Percentiles rank a stretch among this genome's conserved stretches.
Conservation (phyloP, 1,140 invertebrate genomes). For the Tetragonula clypearis region DNA sequence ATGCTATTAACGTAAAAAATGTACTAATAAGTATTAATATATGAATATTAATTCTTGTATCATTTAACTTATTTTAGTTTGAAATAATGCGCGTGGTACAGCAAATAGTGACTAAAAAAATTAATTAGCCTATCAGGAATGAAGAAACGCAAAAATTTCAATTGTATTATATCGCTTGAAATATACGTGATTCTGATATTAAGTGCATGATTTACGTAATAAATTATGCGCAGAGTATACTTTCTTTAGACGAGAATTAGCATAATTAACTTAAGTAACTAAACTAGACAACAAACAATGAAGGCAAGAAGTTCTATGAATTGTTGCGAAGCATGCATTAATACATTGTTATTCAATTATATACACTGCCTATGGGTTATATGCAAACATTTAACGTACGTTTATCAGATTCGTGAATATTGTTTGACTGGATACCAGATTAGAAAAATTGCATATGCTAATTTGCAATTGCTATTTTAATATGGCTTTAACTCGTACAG, state of each 20-base stretch:
- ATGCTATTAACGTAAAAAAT: no score
- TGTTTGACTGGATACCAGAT: not conserved
- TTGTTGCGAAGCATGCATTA: not conserved
- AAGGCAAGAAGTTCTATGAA: not conserved
- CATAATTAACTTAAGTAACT: not conserved
- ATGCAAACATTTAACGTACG: not conserved
- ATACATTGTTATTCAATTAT: constrained; percentile 16
- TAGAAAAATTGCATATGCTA: not conserved
- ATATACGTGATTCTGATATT: not conserved
- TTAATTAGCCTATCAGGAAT: not conserved
- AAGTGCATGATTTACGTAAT: not conserved
- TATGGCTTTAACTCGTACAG: not conserved
- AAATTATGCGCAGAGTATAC: not conserved
- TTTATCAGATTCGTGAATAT: not conserved
- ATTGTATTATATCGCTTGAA: not conserved
- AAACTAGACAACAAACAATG: not conserved
- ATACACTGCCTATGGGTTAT: not conserved
- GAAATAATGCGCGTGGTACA: not conserved
- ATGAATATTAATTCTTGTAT: not conserved
- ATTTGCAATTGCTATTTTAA: constrained; percentile 4
- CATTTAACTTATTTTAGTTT: not conserved
- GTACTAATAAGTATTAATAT: not conserved
- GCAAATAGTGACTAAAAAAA: not conserved
- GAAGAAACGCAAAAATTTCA: not conserved
- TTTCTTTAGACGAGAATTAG: not conserved